Evolutionary conservation across 1,140 invertebrate species (phyloP), one percentile per base, ranked within the genome.

Genomic region (Aphelenchoides fujianensis): DNA sequence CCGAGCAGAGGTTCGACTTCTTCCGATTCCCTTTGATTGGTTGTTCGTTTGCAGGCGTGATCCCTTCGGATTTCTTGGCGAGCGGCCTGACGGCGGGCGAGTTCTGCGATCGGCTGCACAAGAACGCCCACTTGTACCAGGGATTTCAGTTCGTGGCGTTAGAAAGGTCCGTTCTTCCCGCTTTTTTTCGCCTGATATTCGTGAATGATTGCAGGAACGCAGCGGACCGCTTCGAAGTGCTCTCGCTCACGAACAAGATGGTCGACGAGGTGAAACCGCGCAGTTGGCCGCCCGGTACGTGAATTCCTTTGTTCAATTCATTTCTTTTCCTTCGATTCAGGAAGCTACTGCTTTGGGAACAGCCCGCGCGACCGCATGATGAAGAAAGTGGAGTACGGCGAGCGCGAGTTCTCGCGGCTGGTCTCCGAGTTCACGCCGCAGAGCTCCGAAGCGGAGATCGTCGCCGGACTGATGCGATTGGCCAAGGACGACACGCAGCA

Each of bases 111-210:
- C 16, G 36, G 23, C 53, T 66, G 16, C 32, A 59, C 31, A 48
- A 34, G 12, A 36, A 66, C 37, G 63, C 63, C 2, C 32, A 32
- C 2, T 16, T 23, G 12, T 66, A 66, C 3, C 16, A 66, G 3
- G 63, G 63, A 16, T 66, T 66, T 36, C 63, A 66, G 2, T 66
- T 66, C 32, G 19, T 66, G 63, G 27, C 32, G 32, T 35, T 66
- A 12, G 32, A 31, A 66, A 27, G 31, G 63, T 66, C 23, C 1
- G 63, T n/a, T 66, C 59, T 53, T 53, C 35, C 5, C 31, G 7
- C 19, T 19, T 66, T 32, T 35, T n/a, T n/a, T n/a, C n/a, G n/a
- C n/a, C n/a, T n/a, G n/a, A n/a, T n/a, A n/a, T n/a, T n/a, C n/a
- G n/a, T n/a, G n/a, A n/a, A n/a, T n/a, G n/a, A 37, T 66, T 66